Evolutionary conservation across 1,140 invertebrate species (phyloP), one percentile per base, ranked within the genome.

Genomic region (Holcopasites calliopsidis): DNA sequence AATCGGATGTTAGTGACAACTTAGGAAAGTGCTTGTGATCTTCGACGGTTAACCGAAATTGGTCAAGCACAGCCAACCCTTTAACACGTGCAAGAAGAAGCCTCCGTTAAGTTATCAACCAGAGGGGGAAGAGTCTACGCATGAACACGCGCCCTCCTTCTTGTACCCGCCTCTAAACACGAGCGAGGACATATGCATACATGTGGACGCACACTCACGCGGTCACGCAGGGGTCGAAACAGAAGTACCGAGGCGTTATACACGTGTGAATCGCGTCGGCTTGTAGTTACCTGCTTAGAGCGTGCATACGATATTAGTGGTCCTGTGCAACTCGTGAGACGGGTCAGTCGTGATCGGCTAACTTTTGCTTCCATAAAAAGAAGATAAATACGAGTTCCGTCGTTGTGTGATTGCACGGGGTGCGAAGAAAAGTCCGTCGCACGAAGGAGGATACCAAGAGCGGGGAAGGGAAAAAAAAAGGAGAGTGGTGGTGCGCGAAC

Each of bases 231-330:
- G 66, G 77, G 80, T 82, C 76, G 83, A 60, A 73, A 64, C 61
- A 61, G 44, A 81, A 62, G 66, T 65, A 75, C 57, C 79, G 49
- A 62, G 49, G 52, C 52, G 52, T 54, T 40, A n/a, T 47, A 69
- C 62, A 66, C 77, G 50, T 62, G 68, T 44, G 26, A 54, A 28
- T 40, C 80, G 71, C 81, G 88, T 79, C 88, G 89, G 89, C 90
- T 90, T 83, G 82, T 90, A 89, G 88, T 88, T 88, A 87, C 86
- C 86, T 86, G 86, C 88, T 87, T 78, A 77, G 49, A 47, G 65
- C 54, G 78, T 65, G 65, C 70, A 21, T 60, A 50, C 42, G 40
- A 82, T 23, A 65, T 64, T 18, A n/a, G 57, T 28, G 52, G 13
- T 40, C 16, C 33, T 7, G 13, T 23, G 26, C 49, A 61, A 62